A percentile compares a stretch with the other conserved stretches of the same genome.
Evolutionary conservation across 2,797 vertebrate genomes (phyloP).

Genomic region (Gorsachius magnificus): DNA sequence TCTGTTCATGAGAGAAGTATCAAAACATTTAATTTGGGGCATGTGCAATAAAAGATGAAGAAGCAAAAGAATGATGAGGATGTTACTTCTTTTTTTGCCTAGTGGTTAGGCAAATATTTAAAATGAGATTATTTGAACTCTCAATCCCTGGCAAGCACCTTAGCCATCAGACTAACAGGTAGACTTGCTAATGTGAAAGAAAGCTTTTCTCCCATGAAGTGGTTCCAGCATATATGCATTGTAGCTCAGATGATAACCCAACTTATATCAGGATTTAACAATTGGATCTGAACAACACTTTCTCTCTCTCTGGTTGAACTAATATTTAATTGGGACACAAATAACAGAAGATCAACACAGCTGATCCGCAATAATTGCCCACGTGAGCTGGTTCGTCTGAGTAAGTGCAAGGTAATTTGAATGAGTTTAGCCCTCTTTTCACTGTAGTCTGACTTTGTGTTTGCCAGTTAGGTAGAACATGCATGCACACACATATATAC

Average conservation of each 20-base stretch:
- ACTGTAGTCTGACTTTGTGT: background rate
- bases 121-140: background rate
- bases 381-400: background rate
- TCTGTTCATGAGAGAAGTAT: background rate
- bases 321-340: background rate
- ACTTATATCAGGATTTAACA: background rate
- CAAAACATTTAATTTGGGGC: background rate
- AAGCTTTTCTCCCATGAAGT: background rate
- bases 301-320: background rate
- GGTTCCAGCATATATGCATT: background rate
- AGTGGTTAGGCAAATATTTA: background rate
- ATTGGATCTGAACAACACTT: background rate
- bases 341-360: background rate
- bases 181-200: background rate
- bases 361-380: background rate
- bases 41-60: background rate
- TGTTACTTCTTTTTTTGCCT: rapidly evolving
- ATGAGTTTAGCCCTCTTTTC: background rate
- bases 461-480: background rate
- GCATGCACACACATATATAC: background rate
- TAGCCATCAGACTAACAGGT: background rate
- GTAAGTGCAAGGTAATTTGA: background rate
- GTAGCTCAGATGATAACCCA: background rate
- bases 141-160: background rate
- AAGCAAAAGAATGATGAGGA: background rate